These are phyloP conservation scores for Dufourea novaeangliae DNA, from an alignment of 1,140 invertebrate species.

Conservation along the genomic window DNA sequence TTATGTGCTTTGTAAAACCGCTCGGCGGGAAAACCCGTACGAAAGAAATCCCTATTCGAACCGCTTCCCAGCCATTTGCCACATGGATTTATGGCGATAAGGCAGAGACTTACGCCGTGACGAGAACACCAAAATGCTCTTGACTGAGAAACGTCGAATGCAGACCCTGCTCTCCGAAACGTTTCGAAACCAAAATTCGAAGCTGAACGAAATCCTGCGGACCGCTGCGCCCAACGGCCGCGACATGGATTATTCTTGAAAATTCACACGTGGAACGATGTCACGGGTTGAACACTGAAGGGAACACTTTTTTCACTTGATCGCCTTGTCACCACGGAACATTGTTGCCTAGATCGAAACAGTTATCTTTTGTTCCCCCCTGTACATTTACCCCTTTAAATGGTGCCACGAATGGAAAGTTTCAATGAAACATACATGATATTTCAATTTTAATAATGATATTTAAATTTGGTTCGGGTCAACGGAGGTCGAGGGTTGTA, in stretches of 20 bases:
- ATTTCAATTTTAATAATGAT: not conserved
- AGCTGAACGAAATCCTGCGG: conserved; percentile 55
- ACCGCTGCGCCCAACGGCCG: not conserved
- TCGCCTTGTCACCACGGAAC: not conserved
- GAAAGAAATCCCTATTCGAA: conserved; percentile 37
- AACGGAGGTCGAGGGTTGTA: conserved; percentile 5
- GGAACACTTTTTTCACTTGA: not conserved
- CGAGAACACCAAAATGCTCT: conserved; percentile 65
- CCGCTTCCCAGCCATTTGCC: conserved; percentile 32
- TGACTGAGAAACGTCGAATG: conserved; percentile 55
- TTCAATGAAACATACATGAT: not conserved
- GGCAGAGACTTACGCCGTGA: conserved; percentile 54
- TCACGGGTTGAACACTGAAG: not conserved
- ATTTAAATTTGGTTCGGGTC: not conserved
- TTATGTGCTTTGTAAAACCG: conserved; percentile 22
- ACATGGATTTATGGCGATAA: conserved; percentile 48
- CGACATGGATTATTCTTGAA: conserved; percentile 58
- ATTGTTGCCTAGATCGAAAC: conserved; percentile 29
- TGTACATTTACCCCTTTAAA: conserved; percentile 6
- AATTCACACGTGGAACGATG: conserved; percentile 44
- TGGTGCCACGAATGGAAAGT: not conserved
- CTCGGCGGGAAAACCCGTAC: not conserved
- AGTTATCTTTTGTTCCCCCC: not conserved
- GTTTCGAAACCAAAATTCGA: conserved; percentile 60
- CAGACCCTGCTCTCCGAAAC: not conserved